Evolutionary conservation across 2,888 invertebrate species (phyloP), one percentile per base, ranked within the genome.

Genomic region (Bellardia pandia): DNA sequence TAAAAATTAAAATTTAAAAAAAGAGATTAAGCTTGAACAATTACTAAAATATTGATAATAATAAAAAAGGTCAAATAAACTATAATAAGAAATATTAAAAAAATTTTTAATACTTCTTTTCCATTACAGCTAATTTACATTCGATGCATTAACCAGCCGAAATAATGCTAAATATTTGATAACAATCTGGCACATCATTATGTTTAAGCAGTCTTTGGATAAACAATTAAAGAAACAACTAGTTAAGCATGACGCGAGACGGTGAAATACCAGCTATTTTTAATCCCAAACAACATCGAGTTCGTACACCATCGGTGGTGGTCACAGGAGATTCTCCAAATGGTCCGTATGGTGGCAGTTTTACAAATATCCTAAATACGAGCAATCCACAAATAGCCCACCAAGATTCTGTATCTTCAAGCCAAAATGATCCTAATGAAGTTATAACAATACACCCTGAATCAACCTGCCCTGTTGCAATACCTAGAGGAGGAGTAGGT

Each of bases 191-290:
- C n/a, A 37, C 40, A 69, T 13, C 69, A 79, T 48, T 74, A 84
- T 80, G 85, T 71, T 30, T 56, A 14, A 48, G 13, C 60, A 13
- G 6, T 53, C 16, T 9, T 53, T 64, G n/a, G 40, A 53, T 56
- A 60, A 53, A 23, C 76, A 82, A 77, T 72, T 83, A 64, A 76
- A 58, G 53, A 30, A 60, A 82, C 80, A 89, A 89, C 91, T 90
- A 91, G 30, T 42, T 60, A 90, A 92, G 90, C 77, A 96, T 96
- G 96, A 96, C 95, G 89, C 94, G 96, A 90, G 96, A 96, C 95
- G 96, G 96, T 90, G 96, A 97, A 93, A 95, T 97, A 94, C 96
- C 96, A 89, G 96, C 97, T 89, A 97, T 97, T 92, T 97, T 97
- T 94, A 96, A 97, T 94, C 97, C 97, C 64, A 95, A 95, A 92